A percentile compares a stretch with the other conserved stretches of the same genome.
Conservation (phyloP, 2,888 invertebrate genomes). For the Melolontha melolontha region DNA sequence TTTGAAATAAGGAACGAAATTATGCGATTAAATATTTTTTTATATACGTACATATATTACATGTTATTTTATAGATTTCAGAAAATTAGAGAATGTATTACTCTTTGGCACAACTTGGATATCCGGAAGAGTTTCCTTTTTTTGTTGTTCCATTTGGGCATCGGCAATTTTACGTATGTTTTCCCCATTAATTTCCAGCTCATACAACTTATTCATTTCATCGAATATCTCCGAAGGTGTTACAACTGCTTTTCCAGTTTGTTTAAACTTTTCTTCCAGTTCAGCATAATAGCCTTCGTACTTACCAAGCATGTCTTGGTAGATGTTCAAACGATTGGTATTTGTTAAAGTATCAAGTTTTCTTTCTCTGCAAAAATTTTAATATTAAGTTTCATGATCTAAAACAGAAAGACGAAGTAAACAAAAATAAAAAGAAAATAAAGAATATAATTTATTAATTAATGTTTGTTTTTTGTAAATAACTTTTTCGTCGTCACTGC, state of each 20-base stretch:
- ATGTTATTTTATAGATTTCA: conserved; percentile 2
- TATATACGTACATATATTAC: too few species aligned
- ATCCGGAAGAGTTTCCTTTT: not conserved
- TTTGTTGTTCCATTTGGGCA: conserved; percentile 10
- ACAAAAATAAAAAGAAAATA: not conserved
- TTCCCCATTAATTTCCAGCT: not conserved
- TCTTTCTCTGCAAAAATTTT: conserved; percentile 7
- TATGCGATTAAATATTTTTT: too few species aligned
- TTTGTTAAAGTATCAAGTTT: not conserved
- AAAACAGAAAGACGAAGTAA: not conserved
- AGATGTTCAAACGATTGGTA: not conserved
- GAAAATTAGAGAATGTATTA: conserved; percentile 13
- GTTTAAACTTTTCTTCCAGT: conserved; percentile 9
- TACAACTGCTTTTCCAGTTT: not conserved
- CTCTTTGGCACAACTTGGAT: conserved; percentile 9
- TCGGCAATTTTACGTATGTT: conserved; percentile 7
- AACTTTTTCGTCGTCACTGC: too few species aligned
- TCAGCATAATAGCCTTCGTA: conserved; percentile 4
- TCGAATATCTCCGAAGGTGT: not conserved
- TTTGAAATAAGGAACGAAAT: too few species aligned
- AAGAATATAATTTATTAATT: not conserved
- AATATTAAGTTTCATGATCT: not conserved
- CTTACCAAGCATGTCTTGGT: conserved; percentile 1
- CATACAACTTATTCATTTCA: conserved; percentile 11
- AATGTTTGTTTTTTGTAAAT: too few species aligned